Evolutionary conservation across 2,797 vertebrate species (phyloP).

Genomic region (Crypturellus tataupa): DNA sequence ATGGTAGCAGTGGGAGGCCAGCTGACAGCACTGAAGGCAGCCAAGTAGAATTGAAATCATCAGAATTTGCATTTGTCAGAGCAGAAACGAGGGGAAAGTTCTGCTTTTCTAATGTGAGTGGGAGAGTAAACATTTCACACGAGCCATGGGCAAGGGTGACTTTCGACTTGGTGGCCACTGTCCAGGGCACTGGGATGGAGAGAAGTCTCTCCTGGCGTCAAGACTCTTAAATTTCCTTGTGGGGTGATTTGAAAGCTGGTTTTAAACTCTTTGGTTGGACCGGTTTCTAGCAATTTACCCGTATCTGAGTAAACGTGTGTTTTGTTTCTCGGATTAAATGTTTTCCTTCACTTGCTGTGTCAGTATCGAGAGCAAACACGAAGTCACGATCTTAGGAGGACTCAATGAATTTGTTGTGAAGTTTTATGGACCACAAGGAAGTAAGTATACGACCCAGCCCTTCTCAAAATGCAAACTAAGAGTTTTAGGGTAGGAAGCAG

Average conservation of each 20-base stretch:
- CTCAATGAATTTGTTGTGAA: slow-evolving; percentile 99
- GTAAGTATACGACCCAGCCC: slow-evolving; percentile 85
- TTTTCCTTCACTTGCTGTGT: slow-evolving; percentile 82
- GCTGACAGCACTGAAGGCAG: neutral
- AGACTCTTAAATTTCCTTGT: neutral
- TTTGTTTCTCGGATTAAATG: neutral
- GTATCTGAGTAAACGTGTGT: rapidly evolving
- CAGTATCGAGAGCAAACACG: slow-evolving; percentile 98
- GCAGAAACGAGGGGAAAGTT: neutral
- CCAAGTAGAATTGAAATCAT: neutral
- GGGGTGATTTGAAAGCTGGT: neutral
- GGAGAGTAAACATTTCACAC: neutral
- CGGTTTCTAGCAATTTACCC: neutral
- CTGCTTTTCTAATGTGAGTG: neutral
- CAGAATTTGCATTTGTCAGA: neutral
- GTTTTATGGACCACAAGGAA: slow-evolving; percentile 99
- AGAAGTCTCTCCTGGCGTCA: neutral
- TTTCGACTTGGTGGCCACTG: neutral
- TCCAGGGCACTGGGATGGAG: neutral
- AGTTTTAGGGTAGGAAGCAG: neutral
- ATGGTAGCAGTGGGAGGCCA: neutral
- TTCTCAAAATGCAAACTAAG: neutral
- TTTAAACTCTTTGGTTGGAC: neutral
- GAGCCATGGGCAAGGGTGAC: neutral
- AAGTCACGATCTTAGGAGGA: slow-evolving; percentile 98